Conservation (phyloP, 2,113 vertebrate genomes). For the Herpetotheres cachinnans region DNA sequence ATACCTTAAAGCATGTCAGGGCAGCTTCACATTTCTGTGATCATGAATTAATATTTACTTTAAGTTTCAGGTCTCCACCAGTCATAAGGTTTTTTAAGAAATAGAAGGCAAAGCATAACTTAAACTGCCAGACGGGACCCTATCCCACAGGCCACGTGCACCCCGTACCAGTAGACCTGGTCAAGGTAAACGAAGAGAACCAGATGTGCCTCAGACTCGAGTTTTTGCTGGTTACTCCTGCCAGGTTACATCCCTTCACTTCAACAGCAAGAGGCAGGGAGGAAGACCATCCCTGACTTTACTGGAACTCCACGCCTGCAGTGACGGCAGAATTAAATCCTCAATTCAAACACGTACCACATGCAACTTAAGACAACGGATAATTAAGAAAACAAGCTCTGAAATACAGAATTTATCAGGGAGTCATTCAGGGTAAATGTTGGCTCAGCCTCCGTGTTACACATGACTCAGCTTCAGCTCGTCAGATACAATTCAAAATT, state of each 20-base stretch:
- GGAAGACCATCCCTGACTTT: not conserved
- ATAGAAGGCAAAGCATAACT: not conserved
- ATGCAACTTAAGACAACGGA: fast-evolving
- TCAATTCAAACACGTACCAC: not conserved
- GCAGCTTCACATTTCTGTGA: not conserved
- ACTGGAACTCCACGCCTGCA: not conserved
- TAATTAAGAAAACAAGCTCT: not conserved
- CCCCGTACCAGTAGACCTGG: not conserved
- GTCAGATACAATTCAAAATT: not conserved
- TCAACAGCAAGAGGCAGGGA: not conserved
- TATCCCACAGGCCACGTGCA: fast-evolving
- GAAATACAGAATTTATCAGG: not conserved
- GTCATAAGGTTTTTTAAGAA: not conserved
- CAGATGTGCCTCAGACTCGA: no score
- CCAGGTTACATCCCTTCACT: not conserved
- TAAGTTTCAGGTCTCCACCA: not conserved
- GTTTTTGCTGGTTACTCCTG: not conserved
- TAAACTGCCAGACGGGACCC: not conserved
- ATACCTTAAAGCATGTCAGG: constrained; percentile 20
- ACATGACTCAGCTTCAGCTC: not conserved
- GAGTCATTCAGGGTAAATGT: not conserved
- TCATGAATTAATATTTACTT: not conserved
- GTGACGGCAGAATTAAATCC: not conserved
- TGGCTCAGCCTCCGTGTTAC: not conserved
- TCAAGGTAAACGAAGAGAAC: not conserved